Base-by-base conservation (phyloP, 1,140 invertebrate species). In the Leptinotarsa undecemlineata region DNA sequence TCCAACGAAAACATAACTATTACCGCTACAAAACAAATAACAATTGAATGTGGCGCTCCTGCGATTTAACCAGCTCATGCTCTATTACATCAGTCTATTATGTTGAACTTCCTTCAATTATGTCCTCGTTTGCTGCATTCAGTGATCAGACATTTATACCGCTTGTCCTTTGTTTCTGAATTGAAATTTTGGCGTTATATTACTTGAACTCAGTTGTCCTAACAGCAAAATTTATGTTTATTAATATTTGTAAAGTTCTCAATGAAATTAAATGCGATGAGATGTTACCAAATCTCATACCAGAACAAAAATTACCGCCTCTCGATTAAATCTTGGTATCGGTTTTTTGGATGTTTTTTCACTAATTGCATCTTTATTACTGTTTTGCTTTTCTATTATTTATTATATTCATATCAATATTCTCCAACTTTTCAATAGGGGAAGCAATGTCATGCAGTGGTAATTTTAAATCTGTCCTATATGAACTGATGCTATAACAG, bases 101-200 rank as follows among this genome's bases (percentile, higher is more conserved):
- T 57, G 51, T 57, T 19, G 51, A 57, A 57, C 51, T 57, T 57
- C 51, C 51, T 57, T 19, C 51, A 57, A 57, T 57, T 57, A 57
- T 57, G 51, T 57, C 17, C 15, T 57, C 15, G 51, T 57, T 57
- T 19, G 51, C 51, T 57, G 51, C 51, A 57, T 57, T 57, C 51
- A 57, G 4, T 57, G 51, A 17, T 15, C 51, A 17, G 51, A 57
- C 6, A 57, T 57, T 57, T 57, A 57, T 57, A 57, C 51, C 51
- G 51, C 51, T 15, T 57, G 51, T 57, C 51, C n/a, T 57, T 57
- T 57, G n/a, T 57, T 57, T 57, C 51, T 17, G 17, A 15, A 57
- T 57, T 19, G 15, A 19, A 57, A 57, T n/a, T 8, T 57, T 19
- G 17, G 3, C 3, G 51, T 57, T 57, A 57, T 17, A 57, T 57